These are phyloP conservation scores for Microtus montanus DNA, from an alignment of 2,113 vertebrate genomes.

Conservation along the genomic window DNA sequence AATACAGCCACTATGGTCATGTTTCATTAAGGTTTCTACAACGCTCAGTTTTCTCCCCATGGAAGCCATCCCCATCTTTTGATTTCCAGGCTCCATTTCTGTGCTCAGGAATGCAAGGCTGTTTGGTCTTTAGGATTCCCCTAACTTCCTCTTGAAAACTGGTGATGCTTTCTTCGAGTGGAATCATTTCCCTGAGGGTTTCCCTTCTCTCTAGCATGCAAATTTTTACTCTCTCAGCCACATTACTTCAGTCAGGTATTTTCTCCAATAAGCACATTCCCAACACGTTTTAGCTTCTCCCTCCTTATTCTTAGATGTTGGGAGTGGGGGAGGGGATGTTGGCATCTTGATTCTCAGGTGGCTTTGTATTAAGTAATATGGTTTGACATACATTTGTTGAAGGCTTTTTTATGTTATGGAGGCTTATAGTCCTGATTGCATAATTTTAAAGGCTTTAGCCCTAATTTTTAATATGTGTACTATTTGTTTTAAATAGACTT, in stretches of 20 bases:
- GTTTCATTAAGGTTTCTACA: neutral
- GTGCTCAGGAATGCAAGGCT: neutral
- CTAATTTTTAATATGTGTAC: neutral
- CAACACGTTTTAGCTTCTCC: neutral
- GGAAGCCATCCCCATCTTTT: neutral
- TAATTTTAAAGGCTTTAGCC: neutral
- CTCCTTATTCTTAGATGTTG: neutral
- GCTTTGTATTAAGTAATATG: neutral
- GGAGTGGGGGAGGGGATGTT: neutral
- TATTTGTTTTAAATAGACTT: neutral
- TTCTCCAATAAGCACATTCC: neutral
- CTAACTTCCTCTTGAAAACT: neutral
- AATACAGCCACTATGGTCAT: neutral
- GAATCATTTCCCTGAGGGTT: neutral
- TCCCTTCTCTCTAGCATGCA: neutral
- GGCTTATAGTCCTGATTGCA: neutral
- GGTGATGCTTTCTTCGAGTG: neutral
- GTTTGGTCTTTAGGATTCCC: neutral
- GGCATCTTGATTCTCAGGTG: neutral
- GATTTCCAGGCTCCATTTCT: neutral
- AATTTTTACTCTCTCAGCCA: neutral
- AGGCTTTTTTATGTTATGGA: neutral
- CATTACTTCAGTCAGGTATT: neutral
- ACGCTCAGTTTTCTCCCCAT: neutral
- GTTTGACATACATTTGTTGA: neutral